Percentiles rank a stretch among this genome's conserved stretches.
Evolutionary conservation across 2,797 vertebrate genomes (phyloP).

Genomic region (Sebastes cheni): DNA sequence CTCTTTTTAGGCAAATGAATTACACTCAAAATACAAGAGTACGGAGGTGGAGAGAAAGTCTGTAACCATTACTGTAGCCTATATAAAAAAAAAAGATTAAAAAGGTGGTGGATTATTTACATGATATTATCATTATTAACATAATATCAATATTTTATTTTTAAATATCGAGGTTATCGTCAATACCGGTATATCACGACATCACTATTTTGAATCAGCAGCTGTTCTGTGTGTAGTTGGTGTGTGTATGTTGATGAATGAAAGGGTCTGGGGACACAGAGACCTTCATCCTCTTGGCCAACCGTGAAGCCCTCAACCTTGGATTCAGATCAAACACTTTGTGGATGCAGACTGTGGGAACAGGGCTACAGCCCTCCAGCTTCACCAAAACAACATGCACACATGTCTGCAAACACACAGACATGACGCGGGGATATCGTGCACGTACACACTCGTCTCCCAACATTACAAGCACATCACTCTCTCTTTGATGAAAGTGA

Average conservation of each 20-base stretch:
- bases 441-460: background rate
- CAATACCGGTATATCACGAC: too few relatives aligned
- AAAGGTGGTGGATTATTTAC: background rate
- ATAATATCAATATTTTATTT: too few relatives aligned
- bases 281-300: constrained; percentile 21
- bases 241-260: constrained; percentile 15
- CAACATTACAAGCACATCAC: background rate
- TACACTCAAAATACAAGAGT: background rate
- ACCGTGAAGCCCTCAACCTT: constrained; percentile 39
- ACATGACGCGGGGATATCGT: background rate
- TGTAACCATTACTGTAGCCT: background rate
- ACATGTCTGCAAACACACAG: constrained; percentile 17
- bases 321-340: constrained; percentile 55
- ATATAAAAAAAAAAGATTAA: too few relatives aligned
- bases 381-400: constrained; percentile 36
- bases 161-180: too few relatives aligned
- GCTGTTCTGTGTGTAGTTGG: background rate
- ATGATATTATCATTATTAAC: background rate
- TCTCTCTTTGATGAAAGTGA: constrained; percentile 13
- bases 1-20: background rate
- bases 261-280: constrained; percentile 9
- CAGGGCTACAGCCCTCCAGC: constrained; percentile 18
- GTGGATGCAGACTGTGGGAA: constrained; percentile 38
- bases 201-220: background rate
- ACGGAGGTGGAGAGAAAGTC: background rate